These are phyloP conservation scores for Heterotis niloticus DNA, from an alignment of 2,113 vertebrate species.

Conservation along the genomic window DNA sequence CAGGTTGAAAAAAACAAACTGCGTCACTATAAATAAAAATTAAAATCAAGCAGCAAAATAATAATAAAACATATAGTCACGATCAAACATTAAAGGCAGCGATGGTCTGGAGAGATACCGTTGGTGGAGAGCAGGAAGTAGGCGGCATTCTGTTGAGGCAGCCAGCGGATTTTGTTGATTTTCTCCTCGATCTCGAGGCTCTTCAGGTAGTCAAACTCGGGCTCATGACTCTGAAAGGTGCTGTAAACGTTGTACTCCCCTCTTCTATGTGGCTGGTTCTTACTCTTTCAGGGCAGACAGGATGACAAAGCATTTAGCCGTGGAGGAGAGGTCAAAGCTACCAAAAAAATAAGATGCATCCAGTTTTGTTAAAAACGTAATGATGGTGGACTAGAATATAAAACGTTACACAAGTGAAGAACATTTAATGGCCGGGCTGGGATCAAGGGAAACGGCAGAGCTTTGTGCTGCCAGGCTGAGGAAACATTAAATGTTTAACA, in stretches of 20 bases:
- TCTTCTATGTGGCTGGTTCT: conserved; percentile 79
- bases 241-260: conserved; percentile 93
- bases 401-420: not conserved
- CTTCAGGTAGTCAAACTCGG: conserved; percentile 90
- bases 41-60: no score
- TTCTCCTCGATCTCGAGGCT: conserved; percentile 89
- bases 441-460: not conserved
- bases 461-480: not conserved
- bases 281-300: conserved; percentile 64
- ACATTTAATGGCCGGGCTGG: not conserved
- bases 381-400: not conserved
- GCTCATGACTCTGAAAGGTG: conserved; percentile 92
- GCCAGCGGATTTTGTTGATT: conserved; percentile 90
- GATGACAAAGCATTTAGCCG: not conserved
- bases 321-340: not conserved
- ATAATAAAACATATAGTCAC: no score
- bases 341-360: not conserved
- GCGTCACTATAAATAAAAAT: not conserved
- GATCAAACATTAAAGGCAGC: no score
- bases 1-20: not conserved
- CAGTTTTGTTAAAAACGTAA: not conserved
- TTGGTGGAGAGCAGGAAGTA: conserved; percentile 87
- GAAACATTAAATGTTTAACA: not conserved
- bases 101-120: conserved; percentile 49
- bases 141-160: conserved; percentile 83